Evolutionary conservation across 2,113 vertebrate species (phyloP).

Genomic region (Antidorcas marsupialis): DNA sequence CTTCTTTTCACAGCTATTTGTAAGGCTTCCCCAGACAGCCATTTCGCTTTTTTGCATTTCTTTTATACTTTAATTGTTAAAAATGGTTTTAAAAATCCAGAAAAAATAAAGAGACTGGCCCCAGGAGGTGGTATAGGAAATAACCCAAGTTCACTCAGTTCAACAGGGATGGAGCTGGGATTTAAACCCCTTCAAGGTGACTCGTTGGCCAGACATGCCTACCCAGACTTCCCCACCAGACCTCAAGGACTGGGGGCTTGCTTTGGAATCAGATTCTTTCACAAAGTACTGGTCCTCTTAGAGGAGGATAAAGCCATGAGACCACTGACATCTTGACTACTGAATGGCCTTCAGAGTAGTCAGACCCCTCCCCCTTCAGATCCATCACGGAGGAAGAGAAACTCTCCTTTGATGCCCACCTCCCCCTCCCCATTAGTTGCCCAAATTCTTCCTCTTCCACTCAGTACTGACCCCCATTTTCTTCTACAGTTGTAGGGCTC

Average conservation of each 20-base stretch:
- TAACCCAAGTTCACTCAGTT: fast-evolving
- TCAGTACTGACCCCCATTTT: neutral
- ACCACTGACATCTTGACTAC: fast-evolving
- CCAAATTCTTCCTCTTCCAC: neutral
- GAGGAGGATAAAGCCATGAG: neutral
- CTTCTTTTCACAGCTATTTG: too few relatives aligned
- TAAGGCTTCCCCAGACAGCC: too few relatives aligned
- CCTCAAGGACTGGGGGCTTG: neutral
- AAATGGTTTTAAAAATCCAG: neutral
- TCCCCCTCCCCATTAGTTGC: neutral
- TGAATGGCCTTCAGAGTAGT: fast-evolving
- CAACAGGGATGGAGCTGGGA: fast-evolving
- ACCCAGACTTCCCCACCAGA: neutral
- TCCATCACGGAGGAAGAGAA: neutral
- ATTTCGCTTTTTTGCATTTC: too few relatives aligned
- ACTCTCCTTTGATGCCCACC: fast-evolving
- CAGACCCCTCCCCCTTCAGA: neutral
- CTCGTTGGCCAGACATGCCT: fast-evolving
- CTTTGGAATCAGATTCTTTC: neutral
- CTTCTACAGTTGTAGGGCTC: neutral
- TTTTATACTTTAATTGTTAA: neutral
- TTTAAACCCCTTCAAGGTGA: fast-evolving
- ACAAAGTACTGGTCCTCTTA: neutral
- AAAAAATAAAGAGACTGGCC: neutral
- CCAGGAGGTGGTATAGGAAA: neutral